Evolutionary conservation across 2,113 vertebrate species (phyloP).

Genomic region (Tetrax tetrax): DNA sequence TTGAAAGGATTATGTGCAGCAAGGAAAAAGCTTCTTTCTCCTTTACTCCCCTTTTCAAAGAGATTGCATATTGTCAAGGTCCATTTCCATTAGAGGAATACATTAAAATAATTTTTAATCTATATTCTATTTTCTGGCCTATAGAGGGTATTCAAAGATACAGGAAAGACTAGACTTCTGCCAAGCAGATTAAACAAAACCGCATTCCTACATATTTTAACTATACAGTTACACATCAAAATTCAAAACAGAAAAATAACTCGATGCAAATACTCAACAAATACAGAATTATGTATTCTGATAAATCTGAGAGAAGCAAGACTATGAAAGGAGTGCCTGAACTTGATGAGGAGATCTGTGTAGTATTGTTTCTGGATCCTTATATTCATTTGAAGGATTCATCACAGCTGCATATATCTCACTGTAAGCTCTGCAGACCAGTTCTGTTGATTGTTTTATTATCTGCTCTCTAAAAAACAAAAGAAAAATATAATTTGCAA

Average conservation of each 20-base stretch:
- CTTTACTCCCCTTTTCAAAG: slow-evolving; percentile 19
- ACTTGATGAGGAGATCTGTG: slow-evolving; percentile 93
- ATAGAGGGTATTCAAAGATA: slow-evolving; percentile 29
- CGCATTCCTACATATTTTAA: slow-evolving; percentile 3
- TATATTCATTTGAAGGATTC: slow-evolving; percentile 84
- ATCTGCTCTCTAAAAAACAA: slow-evolving; percentile 88
- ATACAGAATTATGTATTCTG: background rate
- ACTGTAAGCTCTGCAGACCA: slow-evolving; percentile 90
- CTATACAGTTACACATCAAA: background rate
- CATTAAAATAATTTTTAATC: slow-evolving; percentile 49
- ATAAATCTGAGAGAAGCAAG: background rate
- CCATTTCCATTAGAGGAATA: slow-evolving; percentile 8
- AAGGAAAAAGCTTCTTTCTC: slow-evolving; percentile 29
- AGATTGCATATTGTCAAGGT: background rate
- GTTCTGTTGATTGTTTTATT: slow-evolving; percentile 90
- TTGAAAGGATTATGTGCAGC: slow-evolving; percentile 30
- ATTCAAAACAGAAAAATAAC: slow-evolving; percentile 31
- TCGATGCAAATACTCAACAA: background rate
- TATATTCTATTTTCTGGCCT: slow-evolving; percentile 47
- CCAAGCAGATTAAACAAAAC: slow-evolving; percentile 25
- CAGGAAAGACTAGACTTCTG: background rate
- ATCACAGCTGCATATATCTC: slow-evolving; percentile 89
- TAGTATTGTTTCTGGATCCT: slow-evolving; percentile 86
- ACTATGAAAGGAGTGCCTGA: slow-evolving; percentile 87
- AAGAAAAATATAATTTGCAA: background rate